Conservation (phyloP, 2,113 vertebrate genomes). For the Zingel zingel region DNA sequence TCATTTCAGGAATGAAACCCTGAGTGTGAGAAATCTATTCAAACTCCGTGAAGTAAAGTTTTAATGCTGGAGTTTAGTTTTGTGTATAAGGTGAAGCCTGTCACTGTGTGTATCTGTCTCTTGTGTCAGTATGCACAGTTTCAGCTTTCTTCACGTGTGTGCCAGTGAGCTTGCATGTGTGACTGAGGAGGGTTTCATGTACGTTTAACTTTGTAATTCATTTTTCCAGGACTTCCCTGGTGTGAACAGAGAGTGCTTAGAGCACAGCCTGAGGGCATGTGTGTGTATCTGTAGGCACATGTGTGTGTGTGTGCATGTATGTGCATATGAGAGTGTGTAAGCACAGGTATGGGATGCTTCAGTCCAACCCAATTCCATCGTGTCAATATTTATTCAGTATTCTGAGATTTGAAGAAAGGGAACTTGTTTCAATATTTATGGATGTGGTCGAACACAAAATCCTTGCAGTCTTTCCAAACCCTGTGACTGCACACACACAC, state of each 20-base stretch:
- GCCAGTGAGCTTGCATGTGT: constrained; percentile 31
- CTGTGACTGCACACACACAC: constrained; percentile 16
- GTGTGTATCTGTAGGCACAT: neutral
- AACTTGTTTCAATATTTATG: constrained; percentile 86
- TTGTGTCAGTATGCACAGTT: constrained; percentile 1
- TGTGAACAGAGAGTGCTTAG: constrained; percentile 77
- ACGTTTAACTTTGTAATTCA: constrained; percentile 60
- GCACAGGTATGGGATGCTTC: constrained; percentile 75
- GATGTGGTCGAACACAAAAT: constrained; percentile 81
- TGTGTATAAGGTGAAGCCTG: neutral
- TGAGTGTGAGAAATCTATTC: constrained; percentile 48
- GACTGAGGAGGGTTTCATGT: constrained; percentile 51
- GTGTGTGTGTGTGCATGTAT: neutral
- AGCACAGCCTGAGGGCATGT: constrained; percentile 46
- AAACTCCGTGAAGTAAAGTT: neutral
- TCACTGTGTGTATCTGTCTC: neutral
- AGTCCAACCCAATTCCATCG: constrained; percentile 56
- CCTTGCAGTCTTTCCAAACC: constrained; percentile 73
- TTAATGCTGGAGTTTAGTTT: constrained; percentile 14
- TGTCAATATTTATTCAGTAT: constrained; percentile 84
- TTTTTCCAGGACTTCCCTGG: constrained; percentile 73
- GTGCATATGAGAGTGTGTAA: constrained; percentile 29
- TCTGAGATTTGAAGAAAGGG: constrained; percentile 81
- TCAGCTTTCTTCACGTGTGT: constrained; percentile 58
- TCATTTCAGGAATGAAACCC: constrained; percentile 49